Conservation (phyloP, 2,797 vertebrate species). For the Thunnus albacares region DNA sequence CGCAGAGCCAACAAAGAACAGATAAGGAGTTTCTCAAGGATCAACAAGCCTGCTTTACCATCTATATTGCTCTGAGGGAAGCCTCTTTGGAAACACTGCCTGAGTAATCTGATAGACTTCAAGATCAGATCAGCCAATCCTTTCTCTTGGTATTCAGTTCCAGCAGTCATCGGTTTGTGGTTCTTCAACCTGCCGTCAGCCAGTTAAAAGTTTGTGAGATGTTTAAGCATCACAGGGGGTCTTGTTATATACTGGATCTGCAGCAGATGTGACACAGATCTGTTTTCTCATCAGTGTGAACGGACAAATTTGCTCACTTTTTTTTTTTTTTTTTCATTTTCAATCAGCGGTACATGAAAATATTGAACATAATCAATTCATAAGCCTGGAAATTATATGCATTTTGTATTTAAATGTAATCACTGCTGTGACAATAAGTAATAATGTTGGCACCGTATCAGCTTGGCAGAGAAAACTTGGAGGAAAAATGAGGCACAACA, state of each 20-base stretch:
- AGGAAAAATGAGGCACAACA: constrained; percentile 8
- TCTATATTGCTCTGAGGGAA: constrained; percentile 39
- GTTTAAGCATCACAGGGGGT: neutral
- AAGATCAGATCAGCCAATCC: constrained; percentile 42
- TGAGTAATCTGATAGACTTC: constrained; percentile 47
- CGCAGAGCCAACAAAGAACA: constrained; percentile 65
- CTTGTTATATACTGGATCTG: neutral
- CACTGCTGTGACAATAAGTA: constrained; percentile 14
- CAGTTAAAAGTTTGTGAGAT: constrained; percentile 1
- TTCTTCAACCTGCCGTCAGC: constrained; percentile 13
- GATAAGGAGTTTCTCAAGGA: constrained; percentile 74
- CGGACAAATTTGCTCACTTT: neutral
- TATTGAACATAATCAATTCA: neutral
- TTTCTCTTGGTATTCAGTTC: constrained; percentile 22
- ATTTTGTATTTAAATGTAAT: constrained; percentile 37
- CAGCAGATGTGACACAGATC: neutral
- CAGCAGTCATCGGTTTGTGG: constrained; percentile 26
- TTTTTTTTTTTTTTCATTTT: neutral
- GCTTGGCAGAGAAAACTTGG: constrained; percentile 7
- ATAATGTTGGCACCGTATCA: constrained; percentile 14
- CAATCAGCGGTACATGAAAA: neutral
- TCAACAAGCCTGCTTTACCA: constrained; percentile 60
- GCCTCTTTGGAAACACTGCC: constrained; percentile 39
- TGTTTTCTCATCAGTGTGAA: neutral
- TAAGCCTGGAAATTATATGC: neutral